Evolutionary conservation across 2,888 invertebrate species (phyloP), one percentile per base, ranked within the genome.

Genomic region (Hedychridium roseum): DNA sequence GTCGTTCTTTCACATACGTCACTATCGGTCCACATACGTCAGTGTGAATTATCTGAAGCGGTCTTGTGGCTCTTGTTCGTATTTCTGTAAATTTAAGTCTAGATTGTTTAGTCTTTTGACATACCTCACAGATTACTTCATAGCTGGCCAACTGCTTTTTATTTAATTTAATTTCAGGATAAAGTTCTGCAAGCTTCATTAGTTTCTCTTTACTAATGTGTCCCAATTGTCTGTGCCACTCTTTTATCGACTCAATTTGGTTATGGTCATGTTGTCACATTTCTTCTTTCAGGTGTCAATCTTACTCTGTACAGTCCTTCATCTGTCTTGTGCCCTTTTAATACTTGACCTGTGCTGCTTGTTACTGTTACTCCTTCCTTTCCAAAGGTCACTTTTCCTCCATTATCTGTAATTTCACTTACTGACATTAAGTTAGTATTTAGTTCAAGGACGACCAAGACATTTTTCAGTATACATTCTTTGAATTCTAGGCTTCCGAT

Each of bases 371-470:
- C 49, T 1, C 35, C 16, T 1, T 34, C n/a, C 21, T 39, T 43
- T 0, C 27, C 17, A 5, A 49, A 49, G 14, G n/a, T 7, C 1
- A 49, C 39, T 12, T 34, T 2, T 1, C 43, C 43, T 17, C 15
- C 21, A 2, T 39, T 43, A n/a, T 38, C 9, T 1, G 39, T 49
- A 6, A 43, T 26, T 0, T 21, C 15, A 17, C 28, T 39, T n/a
- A 43, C 49, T 1, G 43, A 49, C 2, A 49, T 3, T 9, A 49
- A 3, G 11, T 49, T 43, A 17, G 3, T 28, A 2, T 12, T n/a
- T 5, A 49, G 4, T 1, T 30, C 39, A 5, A 43, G 49, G 16
- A 39, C 17, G 5, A 17, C 23, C 1, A 34, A 7, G 3, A 45
- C 45, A 18, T 45, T n/a, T 11, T 1, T 40, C 9, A 34, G 20